Evolutionary conservation across 2,797 vertebrate species (phyloP).

Genomic region (Sternotherus odoratus): DNA sequence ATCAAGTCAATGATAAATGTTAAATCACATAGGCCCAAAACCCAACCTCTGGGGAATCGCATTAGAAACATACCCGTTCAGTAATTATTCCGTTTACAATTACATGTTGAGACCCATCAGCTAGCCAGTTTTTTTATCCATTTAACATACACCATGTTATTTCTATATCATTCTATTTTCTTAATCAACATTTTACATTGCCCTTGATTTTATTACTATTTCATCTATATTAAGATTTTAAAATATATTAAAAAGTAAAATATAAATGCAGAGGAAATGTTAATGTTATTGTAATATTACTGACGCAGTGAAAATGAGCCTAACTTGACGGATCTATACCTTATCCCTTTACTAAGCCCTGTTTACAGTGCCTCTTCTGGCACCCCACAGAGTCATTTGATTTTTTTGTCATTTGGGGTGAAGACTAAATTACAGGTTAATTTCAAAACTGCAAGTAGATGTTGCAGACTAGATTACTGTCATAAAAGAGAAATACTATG

Average conservation of each 20-base stretch:
- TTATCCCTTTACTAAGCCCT: slow-evolving; percentile 76
- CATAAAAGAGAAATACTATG: slow-evolving; percentile 79
- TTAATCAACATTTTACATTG: slow-evolving; percentile 48
- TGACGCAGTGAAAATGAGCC: slow-evolving; percentile 65
- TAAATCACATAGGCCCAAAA: not conserved
- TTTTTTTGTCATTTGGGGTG: slow-evolving; percentile 89
- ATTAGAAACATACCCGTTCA: not conserved
- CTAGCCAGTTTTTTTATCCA: not conserved
- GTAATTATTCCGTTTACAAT: not conserved
- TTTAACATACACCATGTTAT: not conserved
- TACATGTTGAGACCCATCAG: not conserved
- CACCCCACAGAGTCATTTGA: slow-evolving; percentile 86
- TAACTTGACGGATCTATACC: slow-evolving; percentile 69
- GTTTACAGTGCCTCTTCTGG: slow-evolving; percentile 85
- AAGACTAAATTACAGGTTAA: slow-evolving; percentile 91
- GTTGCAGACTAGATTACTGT: slow-evolving; percentile 86
- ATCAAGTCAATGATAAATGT: not conserved
- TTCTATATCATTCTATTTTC: not conserved
- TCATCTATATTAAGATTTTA: slow-evolving; percentile 54
- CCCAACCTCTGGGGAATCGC: not conserved
- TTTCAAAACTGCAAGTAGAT: slow-evolving; percentile 84
- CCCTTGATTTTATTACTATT: slow-evolving; percentile 45
- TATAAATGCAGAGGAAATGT: slow-evolving; percentile 14
- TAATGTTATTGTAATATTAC: slow-evolving; percentile 66
- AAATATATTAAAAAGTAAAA: slow-evolving; percentile 40